Evolutionary conservation across 2,888 invertebrate genomes (phyloP), one percentile per base, ranked within the genome.

Genomic region (Marronus borbonicus): DNA sequence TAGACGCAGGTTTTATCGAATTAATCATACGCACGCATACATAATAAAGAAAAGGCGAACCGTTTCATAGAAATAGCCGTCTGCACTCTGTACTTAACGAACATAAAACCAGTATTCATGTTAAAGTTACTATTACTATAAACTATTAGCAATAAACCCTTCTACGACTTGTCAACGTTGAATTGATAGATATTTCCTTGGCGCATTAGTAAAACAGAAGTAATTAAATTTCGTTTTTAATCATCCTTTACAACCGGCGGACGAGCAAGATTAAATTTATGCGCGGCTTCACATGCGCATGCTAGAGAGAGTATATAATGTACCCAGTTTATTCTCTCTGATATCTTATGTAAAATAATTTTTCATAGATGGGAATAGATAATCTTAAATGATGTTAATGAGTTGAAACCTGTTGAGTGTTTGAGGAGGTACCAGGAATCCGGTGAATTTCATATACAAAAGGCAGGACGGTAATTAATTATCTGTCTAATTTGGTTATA

Each of bases 321-420:
- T 62, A 62, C 28, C 20, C 44, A 12, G 44, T 44, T 44, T 44
- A 44, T 44, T 17, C 65, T 39, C 36, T 39, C 44, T 44, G 65
- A 36, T 60, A 60, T 60, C 36, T 36, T 65, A 68, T 60, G 64
- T 69, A 76, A 64, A 78, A 69, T 69, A 76, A 78, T 76, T 79
- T 79, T 79, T 79, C 79, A 69, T 70, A 76, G 79, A 76, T 76
- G 76, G 68, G 76, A 70, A 74, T 28, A 74, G 79, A 79, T 79
- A 79, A 76, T 79, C 72, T 79, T 76, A 79, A 76, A 76, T 70
- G 76, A 79, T 79, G 79, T 76, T 79, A 79, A 79, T 79, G 79
- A 76, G 72, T 79, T 76, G 76, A 64, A 76, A 79, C 79, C 79
- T 79, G 79, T 79, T 79, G 79, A 70, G 55, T 55, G 36, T 31